A percentile compares a stretch with the other conserved stretches of the same genome.
These are phyloP conservation scores for Sakesphorus luctuosus DNA, from an alignment of 2,113 vertebrate species.

Conservation along the genomic window DNA sequence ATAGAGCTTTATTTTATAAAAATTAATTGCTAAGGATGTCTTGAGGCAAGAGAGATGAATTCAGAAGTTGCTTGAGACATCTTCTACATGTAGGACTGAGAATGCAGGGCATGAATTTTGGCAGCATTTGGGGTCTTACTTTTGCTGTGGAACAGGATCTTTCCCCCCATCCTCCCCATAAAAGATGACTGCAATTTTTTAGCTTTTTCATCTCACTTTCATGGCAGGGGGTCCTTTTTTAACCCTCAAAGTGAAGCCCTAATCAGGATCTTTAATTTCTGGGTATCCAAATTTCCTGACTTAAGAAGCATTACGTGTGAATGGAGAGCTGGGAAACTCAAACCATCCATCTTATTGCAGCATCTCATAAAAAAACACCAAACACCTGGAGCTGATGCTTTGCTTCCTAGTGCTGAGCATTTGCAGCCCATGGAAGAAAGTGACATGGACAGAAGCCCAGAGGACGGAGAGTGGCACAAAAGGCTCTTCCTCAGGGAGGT, in stretches of 20 bases:
- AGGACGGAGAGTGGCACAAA: background rate
- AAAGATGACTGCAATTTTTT: background rate
- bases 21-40: background rate
- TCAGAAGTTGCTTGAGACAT: background rate
- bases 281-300: background rate
- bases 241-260: background rate
- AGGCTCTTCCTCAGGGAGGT: background rate
- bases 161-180: background rate
- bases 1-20: background rate
- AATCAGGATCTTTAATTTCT: background rate
- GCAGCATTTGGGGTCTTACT: background rate
- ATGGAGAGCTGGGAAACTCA: background rate
- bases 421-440: background rate
- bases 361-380: background rate
- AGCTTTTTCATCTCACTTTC: background rate
- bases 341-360: background rate
- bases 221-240: background rate
- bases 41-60: background rate
- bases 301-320: background rate
- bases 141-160: background rate
- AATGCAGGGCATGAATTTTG: background rate
- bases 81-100: fast-evolving
- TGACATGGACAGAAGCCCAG: background rate
- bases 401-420: background rate
- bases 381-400: background rate